Conservation (phyloP, 2,113 vertebrate species). For the Lamprotornis superbus region DNA sequence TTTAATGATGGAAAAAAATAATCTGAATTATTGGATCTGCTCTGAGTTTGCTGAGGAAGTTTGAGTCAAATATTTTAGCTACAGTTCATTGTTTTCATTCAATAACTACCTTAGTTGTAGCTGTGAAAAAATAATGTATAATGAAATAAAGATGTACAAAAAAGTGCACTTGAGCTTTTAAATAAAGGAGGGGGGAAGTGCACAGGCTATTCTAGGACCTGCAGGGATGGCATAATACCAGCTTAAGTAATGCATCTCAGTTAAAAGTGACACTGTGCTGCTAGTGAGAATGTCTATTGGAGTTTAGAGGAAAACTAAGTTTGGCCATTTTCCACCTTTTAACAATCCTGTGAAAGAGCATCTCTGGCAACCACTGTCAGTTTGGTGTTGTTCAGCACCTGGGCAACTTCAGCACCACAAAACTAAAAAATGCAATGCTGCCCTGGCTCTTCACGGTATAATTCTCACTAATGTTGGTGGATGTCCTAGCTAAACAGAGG, state of each 20-base stretch:
- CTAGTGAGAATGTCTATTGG: neutral
- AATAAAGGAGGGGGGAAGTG: neutral
- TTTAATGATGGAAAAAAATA: neutral
- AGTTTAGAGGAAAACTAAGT: neutral
- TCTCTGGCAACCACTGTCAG: neutral
- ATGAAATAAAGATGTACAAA: neutral
- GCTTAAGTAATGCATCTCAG: neutral
- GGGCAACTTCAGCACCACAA: neutral
- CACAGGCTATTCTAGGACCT: neutral
- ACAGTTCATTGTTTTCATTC: neutral
- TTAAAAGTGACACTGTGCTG: neutral
- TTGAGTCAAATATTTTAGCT: neutral
- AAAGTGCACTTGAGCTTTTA: neutral
- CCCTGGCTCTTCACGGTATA: neutral
- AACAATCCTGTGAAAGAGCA: neutral
- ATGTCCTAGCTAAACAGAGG: neutral
- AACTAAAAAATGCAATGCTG: neutral
- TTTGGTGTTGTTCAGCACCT: neutral
- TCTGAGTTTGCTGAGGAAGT: neutral
- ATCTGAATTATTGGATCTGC: neutral
- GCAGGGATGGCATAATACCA: neutral
- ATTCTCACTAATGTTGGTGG: neutral
- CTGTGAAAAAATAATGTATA: neutral
- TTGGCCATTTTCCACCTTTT: neutral
- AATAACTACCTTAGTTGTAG: neutral